phyloP scores from a whole-genome alignment of 1,140 invertebrate species.

The Drosophila lowei region DNA sequence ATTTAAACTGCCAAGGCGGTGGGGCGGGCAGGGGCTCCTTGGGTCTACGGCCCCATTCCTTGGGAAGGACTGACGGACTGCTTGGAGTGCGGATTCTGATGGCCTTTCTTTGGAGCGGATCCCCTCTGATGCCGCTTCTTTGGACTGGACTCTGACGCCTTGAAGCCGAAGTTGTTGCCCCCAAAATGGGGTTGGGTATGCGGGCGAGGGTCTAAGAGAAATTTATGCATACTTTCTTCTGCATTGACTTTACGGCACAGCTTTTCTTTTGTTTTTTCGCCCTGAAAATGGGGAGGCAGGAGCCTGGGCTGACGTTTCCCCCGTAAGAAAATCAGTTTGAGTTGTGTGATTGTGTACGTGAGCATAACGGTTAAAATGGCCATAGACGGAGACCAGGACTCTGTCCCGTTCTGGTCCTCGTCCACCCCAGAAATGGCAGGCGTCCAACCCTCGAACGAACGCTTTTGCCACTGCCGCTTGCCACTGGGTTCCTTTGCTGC shows the following conservation, averaged over 20 bases:
- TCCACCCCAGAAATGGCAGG: conserved; percentile 18
- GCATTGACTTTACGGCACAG: conserved; percentile 21
- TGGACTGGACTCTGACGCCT: conserved; percentile 15
- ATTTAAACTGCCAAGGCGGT: conserved; percentile 69
- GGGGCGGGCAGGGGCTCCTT: not conserved
- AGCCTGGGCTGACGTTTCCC: not conserved
- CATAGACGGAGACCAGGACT: conserved; percentile 4
- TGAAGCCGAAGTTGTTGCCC: conserved; percentile 26
- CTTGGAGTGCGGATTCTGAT: conserved; percentile 12
- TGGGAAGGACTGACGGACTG: conserved; percentile 23
- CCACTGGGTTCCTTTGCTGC: conserved; percentile 21
- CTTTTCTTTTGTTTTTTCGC: conserved; percentile 2
- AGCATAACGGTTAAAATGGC: conserved; percentile 74
- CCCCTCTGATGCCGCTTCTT: too few species aligned
- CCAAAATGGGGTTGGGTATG: not conserved
- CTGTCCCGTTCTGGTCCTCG: not conserved
- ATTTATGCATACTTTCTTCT: conserved; percentile 59
- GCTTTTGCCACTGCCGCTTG: not conserved
- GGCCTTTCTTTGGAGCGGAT: too few species aligned
- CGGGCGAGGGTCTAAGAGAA: conserved; percentile 16
- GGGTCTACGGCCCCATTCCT: not conserved
- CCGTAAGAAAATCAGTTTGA: conserved; percentile 64
- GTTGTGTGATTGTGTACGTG: conserved; percentile 81
- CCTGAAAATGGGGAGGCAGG: too few species aligned
- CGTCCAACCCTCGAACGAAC: conserved; percentile 5